Evolutionary conservation across 2,888 invertebrate species (phyloP), one percentile per base, ranked within the genome.

Genomic region (Pediacus dermestoides): DNA sequence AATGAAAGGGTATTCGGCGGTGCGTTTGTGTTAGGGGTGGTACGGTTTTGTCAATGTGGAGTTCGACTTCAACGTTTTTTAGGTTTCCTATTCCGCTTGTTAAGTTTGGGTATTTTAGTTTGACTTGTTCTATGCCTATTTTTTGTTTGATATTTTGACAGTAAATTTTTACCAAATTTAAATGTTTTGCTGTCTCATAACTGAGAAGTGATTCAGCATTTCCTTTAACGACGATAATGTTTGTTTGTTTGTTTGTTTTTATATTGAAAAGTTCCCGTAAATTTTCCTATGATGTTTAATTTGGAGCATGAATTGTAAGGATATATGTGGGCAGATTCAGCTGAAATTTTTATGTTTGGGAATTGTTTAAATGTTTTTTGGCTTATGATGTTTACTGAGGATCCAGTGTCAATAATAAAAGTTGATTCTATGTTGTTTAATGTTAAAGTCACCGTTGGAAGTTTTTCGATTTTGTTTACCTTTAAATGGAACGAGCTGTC

Each of bases 81-180:
- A 42, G 30, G 14, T 58, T 60, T 44, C 54, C 58, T 1, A 48
- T 48, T n/a, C 38, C 37, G 9, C 30, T 30, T 15, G 14, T 18
- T 12, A 38, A n/a, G 11, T n/a, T 3, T 13, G 37, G 37, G 30
- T 22, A 37, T 2, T 37, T 14, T 30, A 13, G 22, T 30, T 21
- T 2, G 10, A 36, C 9, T 14, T 36, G 4, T 13, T 36, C 31
- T 31, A 4, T 16, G 16, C 16, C 9, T 2, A 16, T 4, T 30
- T 18, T 14, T 4, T 12, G 13, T 13, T n/a, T 18, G n/a, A 4
- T 21, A 13, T n/a, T n/a, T n/a, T n/a, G n/a, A n/a, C 11, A 9
- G 4, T 4, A 30, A 2, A 28, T 18, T 9, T 12, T 13, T 10
- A 36, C 13, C 27, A 36, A 18, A 8, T 15, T 22, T 37, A 41